A percentile compares a stretch with the other conserved stretches of the same genome.
Conservation (phyloP, 2,113 vertebrate genomes). For the Strigops habroptila region DNA sequence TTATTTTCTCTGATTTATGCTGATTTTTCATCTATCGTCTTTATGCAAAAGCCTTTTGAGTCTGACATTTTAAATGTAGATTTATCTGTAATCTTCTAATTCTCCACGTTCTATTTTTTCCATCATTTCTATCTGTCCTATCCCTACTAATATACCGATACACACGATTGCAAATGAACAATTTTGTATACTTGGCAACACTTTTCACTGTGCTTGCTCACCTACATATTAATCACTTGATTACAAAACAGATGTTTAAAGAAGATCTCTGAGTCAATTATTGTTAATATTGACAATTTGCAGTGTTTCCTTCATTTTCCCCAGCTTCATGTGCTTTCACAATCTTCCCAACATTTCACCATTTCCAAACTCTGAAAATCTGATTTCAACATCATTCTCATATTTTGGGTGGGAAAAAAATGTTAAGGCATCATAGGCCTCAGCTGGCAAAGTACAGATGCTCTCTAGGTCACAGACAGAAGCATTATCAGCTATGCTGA, state of each 20-base stretch:
- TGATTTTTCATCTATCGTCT: not conserved
- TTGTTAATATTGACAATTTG: not conserved
- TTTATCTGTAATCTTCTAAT: not conserved
- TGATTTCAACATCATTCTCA: not conserved
- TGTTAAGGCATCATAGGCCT: not conserved
- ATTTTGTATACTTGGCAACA: not conserved
- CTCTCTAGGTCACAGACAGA: not conserved
- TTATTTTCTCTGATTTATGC: not conserved
- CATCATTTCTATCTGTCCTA: not conserved
- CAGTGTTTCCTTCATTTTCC: not conserved
- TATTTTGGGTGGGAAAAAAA: not conserved
- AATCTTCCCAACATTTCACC: not conserved
- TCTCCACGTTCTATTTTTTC: not conserved
- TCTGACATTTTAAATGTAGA: not conserved
- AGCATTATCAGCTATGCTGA: not conserved
- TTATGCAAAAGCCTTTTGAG: not conserved
- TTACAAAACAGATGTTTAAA: not conserved
- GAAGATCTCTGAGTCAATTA: not conserved
- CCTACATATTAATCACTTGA: not conserved
- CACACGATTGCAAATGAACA: not conserved
- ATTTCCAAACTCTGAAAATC: not conserved
- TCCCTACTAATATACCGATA: not conserved
- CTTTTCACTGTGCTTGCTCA: not conserved
- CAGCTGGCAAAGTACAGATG: slow-evolving; percentile 1
- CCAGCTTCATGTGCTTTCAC: not conserved